A percentile compares a stretch with the other conserved stretches of the same genome.
Evolutionary conservation across 2,797 vertebrate genomes (phyloP).

Genomic region (Myotis planiceps): DNA sequence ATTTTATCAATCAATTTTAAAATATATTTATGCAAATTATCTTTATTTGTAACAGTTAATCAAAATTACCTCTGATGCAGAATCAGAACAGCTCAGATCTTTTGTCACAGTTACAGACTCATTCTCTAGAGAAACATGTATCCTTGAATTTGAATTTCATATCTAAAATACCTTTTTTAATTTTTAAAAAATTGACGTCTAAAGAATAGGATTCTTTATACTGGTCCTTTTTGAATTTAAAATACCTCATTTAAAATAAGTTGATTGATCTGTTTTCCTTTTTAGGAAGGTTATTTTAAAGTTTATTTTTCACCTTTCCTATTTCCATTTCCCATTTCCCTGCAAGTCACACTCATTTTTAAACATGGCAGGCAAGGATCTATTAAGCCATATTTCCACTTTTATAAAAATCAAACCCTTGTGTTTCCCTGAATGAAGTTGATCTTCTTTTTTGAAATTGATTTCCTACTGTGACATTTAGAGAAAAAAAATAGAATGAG

Average conservation of each 20-base stretch:
- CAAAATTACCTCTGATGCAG: neutral
- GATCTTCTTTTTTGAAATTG: slow-evolving; percentile 32
- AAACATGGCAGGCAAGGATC: neutral
- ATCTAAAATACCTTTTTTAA: neutral
- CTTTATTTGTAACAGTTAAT: slow-evolving; percentile 7
- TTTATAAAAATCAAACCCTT: slow-evolving; percentile 24
- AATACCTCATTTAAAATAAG: neutral
- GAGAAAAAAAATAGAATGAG: neutral
- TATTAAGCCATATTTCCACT: neutral
- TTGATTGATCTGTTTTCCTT: slow-evolving; percentile 10
- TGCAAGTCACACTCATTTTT: slow-evolving; percentile 19
- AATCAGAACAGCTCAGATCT: neutral
- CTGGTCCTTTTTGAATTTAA: neutral
- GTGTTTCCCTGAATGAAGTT: neutral
- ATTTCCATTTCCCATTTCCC: slow-evolving; percentile 13
- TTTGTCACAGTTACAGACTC: neutral
- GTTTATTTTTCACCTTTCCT: neutral
- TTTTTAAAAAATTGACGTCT: neutral
- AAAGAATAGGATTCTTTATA: neutral
- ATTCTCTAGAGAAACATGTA: neutral
- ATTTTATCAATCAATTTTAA: neutral
- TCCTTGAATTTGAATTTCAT: neutral
- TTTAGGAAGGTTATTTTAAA: neutral
- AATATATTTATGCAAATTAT: neutral
- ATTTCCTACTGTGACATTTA: neutral